These are phyloP conservation scores for Nothoprocta perdicaria DNA, from an alignment of 2,113 vertebrate genomes.

Conservation along the genomic window DNA sequence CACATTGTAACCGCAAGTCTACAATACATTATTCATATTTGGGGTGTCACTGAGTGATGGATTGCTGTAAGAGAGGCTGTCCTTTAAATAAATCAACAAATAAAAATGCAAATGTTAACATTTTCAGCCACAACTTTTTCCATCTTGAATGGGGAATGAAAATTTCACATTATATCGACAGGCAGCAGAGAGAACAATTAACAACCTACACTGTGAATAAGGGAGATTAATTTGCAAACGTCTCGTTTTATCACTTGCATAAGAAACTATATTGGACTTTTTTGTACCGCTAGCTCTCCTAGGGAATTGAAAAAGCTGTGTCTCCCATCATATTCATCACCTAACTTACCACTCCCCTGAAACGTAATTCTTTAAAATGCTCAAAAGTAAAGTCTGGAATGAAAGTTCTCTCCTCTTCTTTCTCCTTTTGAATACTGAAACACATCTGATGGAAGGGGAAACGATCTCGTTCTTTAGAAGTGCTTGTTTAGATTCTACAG, in stretches of 20 bases:
- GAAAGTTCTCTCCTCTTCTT: neutral
- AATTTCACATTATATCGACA: conserved; percentile 84
- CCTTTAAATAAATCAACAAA: conserved; percentile 91
- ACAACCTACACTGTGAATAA: conserved; percentile 78
- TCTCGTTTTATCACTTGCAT: conserved; percentile 76
- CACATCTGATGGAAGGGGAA: neutral
- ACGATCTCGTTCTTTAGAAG: neutral
- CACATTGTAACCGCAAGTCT: conserved; percentile 83
- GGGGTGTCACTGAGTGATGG: conserved; percentile 85
- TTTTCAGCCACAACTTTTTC: conserved; percentile 85
- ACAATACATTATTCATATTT: conserved; percentile 90
- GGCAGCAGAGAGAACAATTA: conserved; percentile 84
- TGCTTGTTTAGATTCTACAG: neutral
- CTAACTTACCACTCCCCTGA: neutral
- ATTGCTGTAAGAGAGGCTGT: conserved; percentile 86
- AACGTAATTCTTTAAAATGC: neutral
- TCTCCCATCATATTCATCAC: neutral
- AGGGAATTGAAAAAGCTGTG: conserved; percentile 32
- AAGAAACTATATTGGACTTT: conserved; percentile 60
- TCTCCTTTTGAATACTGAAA: neutral
- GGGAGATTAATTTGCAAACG: conserved; percentile 79
- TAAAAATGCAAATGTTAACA: conserved; percentile 91
- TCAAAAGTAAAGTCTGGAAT: neutral
- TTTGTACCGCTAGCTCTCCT: conserved; percentile 50
- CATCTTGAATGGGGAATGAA: conserved; percentile 84